Conservation (phyloP, 2,113 vertebrate genomes). For the Castor canadensis region DNA sequence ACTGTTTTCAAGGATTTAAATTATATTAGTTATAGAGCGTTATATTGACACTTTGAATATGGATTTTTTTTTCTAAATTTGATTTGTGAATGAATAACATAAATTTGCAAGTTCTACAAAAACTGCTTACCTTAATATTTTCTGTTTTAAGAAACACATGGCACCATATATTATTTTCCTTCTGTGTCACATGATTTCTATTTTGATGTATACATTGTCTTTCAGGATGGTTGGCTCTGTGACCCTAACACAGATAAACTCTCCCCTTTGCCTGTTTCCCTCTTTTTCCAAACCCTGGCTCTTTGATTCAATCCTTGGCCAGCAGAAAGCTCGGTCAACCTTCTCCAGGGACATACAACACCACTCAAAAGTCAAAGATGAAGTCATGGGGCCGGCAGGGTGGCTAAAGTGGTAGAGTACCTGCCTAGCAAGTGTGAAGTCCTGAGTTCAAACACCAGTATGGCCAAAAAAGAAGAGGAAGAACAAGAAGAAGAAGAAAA, state of each 20-base stretch:
- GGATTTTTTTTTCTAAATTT: neutral
- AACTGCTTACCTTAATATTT: neutral
- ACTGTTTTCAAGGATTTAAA: neutral
- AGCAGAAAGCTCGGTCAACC: neutral
- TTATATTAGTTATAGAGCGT: neutral
- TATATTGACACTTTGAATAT: neutral
- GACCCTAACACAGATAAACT: neutral
- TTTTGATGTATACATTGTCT: neutral
- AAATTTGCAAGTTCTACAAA: neutral
- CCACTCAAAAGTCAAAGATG: neutral
- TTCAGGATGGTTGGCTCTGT: neutral
- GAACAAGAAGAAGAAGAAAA: too few species aligned
- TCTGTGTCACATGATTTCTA: neutral
- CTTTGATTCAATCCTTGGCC: too few species aligned
- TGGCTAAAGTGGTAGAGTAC: too few species aligned
- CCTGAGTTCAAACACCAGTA: too few species aligned
- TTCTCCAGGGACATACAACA: neutral
- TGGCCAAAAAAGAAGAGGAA: too few species aligned
- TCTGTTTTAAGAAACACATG: neutral
- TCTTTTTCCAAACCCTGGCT: neutral
- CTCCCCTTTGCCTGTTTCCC: neutral
- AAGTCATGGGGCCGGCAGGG: too few species aligned
- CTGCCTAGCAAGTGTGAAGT: too few species aligned
- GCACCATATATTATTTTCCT: neutral
- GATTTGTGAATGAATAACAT: neutral